Conservation (phyloP, 2,113 vertebrate genomes). For the Ornithorhynchus anatinus region DNA sequence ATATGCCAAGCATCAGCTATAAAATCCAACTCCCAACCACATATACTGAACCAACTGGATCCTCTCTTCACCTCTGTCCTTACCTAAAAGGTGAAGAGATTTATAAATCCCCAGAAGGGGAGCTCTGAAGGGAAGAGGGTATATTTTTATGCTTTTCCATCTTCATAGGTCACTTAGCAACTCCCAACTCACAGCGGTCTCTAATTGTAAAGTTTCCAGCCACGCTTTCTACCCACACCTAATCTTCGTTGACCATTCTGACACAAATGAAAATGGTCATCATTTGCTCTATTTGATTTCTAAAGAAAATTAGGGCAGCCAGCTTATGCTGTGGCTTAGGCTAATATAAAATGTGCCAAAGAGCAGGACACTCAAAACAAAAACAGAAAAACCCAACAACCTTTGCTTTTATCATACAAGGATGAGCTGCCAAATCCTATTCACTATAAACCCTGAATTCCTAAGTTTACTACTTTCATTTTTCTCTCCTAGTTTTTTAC, state of each 20-base stretch:
- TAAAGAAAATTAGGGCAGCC: not conserved
- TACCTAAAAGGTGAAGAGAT: constrained; percentile 41
- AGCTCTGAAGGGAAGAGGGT: too few relatives aligned
- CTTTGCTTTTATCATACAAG: not conserved
- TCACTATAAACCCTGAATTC: not conserved
- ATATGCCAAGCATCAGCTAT: too few relatives aligned
- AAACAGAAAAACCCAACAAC: not conserved
- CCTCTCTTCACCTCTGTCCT: constrained; percentile 51
- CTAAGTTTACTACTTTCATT: not conserved
- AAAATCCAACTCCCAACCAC: constrained; percentile 21
- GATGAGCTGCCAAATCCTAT: not conserved
- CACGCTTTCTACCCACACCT: not conserved
- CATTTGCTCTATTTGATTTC: constrained; percentile 3
- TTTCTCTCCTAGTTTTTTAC: not conserved
- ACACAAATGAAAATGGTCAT: not conserved
- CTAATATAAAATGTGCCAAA: not conserved
- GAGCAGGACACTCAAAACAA: not conserved
- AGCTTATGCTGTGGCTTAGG: accelerated
- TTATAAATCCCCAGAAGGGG: too few relatives aligned
- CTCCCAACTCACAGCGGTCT: not conserved
- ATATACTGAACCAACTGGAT: constrained; percentile 59
- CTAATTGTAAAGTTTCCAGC: constrained; percentile 5
- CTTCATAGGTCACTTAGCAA: constrained; percentile 60
- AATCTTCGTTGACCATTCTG: constrained; percentile 1
- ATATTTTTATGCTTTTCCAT: too few relatives aligned